A percentile compares a stretch with the other conserved stretches of the same genome.
These are phyloP conservation scores for Drosophila nannoptera DNA, from an alignment of 1,140 invertebrate genomes.

Conservation along the genomic window DNA sequence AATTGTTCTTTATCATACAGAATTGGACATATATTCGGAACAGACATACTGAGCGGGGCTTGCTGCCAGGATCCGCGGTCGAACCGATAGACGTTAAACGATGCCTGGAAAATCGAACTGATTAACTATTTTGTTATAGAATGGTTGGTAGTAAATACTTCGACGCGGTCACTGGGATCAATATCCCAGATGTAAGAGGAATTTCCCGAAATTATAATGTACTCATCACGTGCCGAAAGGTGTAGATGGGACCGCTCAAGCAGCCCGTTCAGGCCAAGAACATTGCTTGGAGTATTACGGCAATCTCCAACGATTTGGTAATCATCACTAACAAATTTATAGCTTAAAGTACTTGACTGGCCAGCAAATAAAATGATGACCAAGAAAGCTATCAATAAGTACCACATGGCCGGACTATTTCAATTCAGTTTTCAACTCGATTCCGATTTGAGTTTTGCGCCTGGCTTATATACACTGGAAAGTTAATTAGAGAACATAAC, in stretches of 20 bases:
- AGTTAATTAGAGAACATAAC: not conserved
- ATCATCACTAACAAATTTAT: not conserved
- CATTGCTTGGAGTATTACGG: not conserved
- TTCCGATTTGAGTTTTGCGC: not conserved
- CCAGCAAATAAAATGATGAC: not conserved
- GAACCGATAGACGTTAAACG: not conserved
- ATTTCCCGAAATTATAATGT: not conserved
- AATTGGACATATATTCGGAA: not conserved
- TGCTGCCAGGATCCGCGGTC: slow-evolving; percentile 23
- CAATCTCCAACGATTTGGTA: not conserved
- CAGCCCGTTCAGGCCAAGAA: not conserved
- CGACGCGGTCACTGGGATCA: not conserved
- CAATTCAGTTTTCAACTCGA: not conserved
- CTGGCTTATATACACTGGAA: not conserved
- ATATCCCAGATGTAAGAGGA: not conserved
- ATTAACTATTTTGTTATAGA: not conserved
- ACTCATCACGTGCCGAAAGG: not conserved
- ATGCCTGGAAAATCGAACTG: not conserved
- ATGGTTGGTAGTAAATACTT: not conserved
- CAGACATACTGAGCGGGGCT: not conserved
- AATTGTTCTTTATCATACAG: slow-evolving; percentile 33
- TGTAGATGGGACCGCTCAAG: not conserved
- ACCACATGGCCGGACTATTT: not conserved
- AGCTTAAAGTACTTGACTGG: not conserved
- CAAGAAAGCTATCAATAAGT: not conserved